Evolutionary conservation across 2,888 invertebrate genomes (phyloP), one percentile per base, ranked within the genome.

Genomic region (Mongoloraphidia duomilia): DNA sequence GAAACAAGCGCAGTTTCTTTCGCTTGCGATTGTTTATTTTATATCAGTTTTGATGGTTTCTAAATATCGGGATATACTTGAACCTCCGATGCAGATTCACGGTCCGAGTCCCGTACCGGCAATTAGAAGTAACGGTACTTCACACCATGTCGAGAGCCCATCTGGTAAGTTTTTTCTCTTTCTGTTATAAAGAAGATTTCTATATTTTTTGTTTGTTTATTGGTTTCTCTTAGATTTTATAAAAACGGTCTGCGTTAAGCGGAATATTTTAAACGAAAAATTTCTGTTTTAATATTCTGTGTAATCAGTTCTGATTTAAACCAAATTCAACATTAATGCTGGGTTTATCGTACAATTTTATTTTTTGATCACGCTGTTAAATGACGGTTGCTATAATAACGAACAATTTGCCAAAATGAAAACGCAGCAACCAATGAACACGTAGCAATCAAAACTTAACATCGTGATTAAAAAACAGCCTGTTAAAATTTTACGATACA

Each of bases 31-130:
- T 65, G 96, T 98, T 52, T 99, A 99, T 75, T 96, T 99, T 75
- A 92, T 97, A 63, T 97, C 97, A 34, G 98, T 99, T 58, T 74
- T 99, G 65, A 99, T 99, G 98, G 98, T 99, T 56, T 98, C 97
- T 41, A 95, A 98, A 67, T 99, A 99, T 72, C 82, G 98, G 45
- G 98, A 99, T 67, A 97, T 98, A 58, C 72, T 99, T 63, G 98
- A 98, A 71, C 97, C 98, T 50, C 91, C 90, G 17, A 74, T 81
- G 49, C 77, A 80, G 41, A 76, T 83, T 55, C 73, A 80, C 53
- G 75, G 78, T 12, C 79, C 82, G 36, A 79, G 80, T 62, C 78
- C 78, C 40, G 70, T 74, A 37, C 73, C 71, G 50, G 68, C 72
- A 10, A 65, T 73, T 38, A 68, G 74, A 56, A 75, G 71, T 52